Percentiles rank a stretch among this genome's conserved stretches.
Conservation (phyloP, 2,888 invertebrate species). For the Epinotia brunnichana region DNA sequence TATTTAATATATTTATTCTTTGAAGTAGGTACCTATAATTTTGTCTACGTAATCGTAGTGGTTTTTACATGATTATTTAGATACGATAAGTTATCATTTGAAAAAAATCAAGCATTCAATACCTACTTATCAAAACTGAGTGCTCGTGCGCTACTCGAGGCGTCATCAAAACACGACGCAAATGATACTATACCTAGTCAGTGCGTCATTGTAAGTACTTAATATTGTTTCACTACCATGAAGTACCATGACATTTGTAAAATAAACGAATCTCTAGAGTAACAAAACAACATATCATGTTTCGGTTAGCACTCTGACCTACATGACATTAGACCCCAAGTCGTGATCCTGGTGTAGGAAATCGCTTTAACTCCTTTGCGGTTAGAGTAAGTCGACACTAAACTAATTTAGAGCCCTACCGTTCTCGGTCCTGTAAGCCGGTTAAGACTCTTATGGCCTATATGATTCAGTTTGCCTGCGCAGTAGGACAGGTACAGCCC, state of each 20-base stretch:
- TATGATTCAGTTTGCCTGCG: constrained; percentile 74
- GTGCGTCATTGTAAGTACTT: constrained; percentile 19
- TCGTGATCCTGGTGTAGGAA: constrained; percentile 11
- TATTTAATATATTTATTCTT: no score
- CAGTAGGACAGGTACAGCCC: constrained; percentile 73
- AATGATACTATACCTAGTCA: constrained; percentile 15
- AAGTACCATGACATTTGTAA: constrained; percentile 11
- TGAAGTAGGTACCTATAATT: no score
- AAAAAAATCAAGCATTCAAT: background rate
- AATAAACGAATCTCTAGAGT: background rate
- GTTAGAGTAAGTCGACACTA: constrained; percentile 36
- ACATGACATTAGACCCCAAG: constrained; percentile 13
- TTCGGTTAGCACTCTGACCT: constrained; percentile 21
- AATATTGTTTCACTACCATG: constrained; percentile 28
- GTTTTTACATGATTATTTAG: constrained; percentile 1
- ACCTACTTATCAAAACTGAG: constrained; percentile 1
- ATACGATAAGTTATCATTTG: background rate
- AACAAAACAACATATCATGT: background rate
- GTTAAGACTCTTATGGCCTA: constrained; percentile 67
- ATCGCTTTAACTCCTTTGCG: constrained; percentile 29
- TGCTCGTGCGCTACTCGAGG: background rate
- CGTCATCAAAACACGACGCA: constrained; percentile 17
- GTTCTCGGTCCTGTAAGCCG: constrained; percentile 65
- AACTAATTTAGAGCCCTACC: constrained; percentile 56
- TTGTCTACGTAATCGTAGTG: no score